These are phyloP conservation scores for Diarsia rubi DNA, from an alignment of 2,888 invertebrate genomes.

Conservation along the genomic window DNA sequence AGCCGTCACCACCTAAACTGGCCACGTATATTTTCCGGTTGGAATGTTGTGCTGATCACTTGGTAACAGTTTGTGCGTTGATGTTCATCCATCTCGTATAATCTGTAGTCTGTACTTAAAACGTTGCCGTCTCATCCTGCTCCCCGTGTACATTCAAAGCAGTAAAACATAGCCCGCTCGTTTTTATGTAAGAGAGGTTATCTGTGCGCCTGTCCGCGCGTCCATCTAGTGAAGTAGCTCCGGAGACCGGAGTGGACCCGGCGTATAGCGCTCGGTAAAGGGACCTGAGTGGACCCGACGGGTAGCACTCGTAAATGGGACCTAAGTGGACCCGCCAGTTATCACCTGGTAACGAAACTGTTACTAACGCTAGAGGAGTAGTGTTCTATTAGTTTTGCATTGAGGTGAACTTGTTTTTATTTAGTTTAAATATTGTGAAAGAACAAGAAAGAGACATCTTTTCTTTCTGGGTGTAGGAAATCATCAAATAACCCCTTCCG, in stretches of 20 bases:
- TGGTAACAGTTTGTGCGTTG: not conserved
- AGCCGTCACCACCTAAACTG: no score
- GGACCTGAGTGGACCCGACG: conserved; percentile 16
- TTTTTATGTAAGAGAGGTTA: conserved; percentile 66
- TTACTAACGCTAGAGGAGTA: not conserved
- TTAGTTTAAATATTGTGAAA: not conserved
- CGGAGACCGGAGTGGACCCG: conserved; percentile 8
- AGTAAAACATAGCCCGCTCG: conserved; percentile 59
- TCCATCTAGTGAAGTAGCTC: conserved; percentile 32
- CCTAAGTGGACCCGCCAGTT: conserved; percentile 20
- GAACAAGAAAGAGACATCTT: not conserved
- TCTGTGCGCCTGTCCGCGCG: conserved; percentile 47
- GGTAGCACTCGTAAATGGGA: conserved; percentile 2
- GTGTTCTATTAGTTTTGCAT: not conserved
- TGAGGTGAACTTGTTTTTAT: not conserved
- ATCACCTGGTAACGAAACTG: conserved; percentile 11
- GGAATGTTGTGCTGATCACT: not conserved
- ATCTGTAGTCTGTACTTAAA: not conserved
- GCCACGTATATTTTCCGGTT: no score
- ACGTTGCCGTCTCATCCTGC: not conserved
- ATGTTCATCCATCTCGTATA: not conserved
- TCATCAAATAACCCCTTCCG: no score
- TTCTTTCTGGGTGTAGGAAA: no score
- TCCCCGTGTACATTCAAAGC: conserved; percentile 31
- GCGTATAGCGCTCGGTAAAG: conserved; percentile 6